Conservation (phyloP, 2,113 vertebrate species). For the Tachysurus vachellii region DNA sequence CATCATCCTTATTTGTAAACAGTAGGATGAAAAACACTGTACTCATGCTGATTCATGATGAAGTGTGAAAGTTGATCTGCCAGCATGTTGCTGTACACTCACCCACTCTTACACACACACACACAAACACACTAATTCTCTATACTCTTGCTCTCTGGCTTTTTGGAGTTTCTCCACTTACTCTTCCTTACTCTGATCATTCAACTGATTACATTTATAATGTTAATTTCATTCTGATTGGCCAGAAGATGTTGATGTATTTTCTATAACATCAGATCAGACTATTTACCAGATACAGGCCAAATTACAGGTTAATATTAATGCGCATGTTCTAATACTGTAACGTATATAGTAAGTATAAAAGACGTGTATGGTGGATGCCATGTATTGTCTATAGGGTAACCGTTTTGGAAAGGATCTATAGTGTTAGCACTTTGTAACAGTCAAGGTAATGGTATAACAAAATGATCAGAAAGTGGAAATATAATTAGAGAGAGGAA, state of each 20-base stretch:
- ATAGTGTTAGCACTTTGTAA: background rate
- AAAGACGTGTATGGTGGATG: background rate
- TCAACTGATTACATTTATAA: background rate
- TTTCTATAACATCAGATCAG: background rate
- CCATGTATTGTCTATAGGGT: background rate
- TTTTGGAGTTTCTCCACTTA: background rate
- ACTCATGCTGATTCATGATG: slow-evolving; percentile 12
- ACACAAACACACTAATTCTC: background rate
- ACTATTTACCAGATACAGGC: background rate
- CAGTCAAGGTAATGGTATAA: background rate
- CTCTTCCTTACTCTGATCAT: background rate
- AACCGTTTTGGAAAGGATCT: background rate
- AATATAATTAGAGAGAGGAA: background rate
- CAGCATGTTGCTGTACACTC: background rate
- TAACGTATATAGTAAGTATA: background rate
- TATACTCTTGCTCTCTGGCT: background rate
- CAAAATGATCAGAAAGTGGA: background rate
- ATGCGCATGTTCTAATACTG: background rate
- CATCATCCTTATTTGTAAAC: slow-evolving; percentile 21
- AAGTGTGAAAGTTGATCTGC: slow-evolving; percentile 1
- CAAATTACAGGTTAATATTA: background rate
- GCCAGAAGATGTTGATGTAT: background rate
- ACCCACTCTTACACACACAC: background rate
- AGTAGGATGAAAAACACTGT: background rate
- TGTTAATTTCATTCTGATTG: background rate